These are phyloP conservation scores for Spatulosminthurus flaviceps DNA, from an alignment of 2,888 invertebrate genomes.

Conservation along the genomic window DNA sequence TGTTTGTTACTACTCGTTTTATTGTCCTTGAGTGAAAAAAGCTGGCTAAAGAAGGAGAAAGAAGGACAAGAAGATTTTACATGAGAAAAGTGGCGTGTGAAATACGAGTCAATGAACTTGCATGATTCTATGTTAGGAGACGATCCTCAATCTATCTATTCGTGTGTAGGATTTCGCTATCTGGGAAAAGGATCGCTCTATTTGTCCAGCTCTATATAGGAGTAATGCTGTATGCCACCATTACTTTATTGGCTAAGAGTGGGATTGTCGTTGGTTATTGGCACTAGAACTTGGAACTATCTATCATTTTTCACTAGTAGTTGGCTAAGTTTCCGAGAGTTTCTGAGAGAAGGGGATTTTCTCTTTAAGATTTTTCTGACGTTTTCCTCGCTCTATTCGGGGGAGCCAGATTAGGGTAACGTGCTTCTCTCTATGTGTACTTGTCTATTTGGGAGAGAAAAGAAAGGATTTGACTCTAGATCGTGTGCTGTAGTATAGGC, in stretches of 20 bases:
- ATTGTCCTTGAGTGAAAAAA: no score
- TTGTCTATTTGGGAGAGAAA: no score
- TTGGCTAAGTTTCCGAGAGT: not conserved
- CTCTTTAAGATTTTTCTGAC: not conserved
- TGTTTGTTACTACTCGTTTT: no score
- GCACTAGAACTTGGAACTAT: slow-evolving; percentile 23
- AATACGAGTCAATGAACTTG: slow-evolving; percentile 37
- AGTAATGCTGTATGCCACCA: no score
- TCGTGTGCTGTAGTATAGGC: no score
- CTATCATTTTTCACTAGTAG: slow-evolving; percentile 27
- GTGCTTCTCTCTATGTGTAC: no score
- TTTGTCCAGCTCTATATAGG: not conserved
- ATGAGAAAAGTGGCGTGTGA: slow-evolving; percentile 25
- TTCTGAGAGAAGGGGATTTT: not conserved
- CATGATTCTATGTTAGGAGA: not conserved
- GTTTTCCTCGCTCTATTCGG: not conserved
- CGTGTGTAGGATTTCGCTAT: not conserved
- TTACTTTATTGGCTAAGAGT: not conserved
- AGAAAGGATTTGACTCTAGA: no score
- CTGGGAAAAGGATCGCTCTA: not conserved
- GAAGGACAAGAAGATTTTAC: no score
- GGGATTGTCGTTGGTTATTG: slow-evolving; percentile 16
- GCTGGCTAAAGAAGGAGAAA: no score
- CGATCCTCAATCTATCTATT: not conserved
- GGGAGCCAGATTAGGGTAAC: no score